Evolutionary conservation across 2,113 vertebrate genomes (phyloP).

Genomic region (Emberiza fucata): DNA sequence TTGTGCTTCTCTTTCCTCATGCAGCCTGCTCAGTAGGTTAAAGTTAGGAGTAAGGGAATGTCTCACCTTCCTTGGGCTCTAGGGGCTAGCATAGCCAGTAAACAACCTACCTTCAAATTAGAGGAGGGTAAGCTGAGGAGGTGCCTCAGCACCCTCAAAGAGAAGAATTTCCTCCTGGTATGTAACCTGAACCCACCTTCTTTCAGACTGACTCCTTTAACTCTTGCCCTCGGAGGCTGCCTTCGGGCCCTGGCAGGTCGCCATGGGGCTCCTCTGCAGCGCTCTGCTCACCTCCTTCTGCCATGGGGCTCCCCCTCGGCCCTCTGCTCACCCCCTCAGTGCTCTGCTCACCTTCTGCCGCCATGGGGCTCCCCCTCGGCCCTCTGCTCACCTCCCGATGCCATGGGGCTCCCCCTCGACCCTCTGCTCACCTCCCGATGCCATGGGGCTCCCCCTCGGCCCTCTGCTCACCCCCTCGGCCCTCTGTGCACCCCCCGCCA

Average conservation of each 20-base stretch:
- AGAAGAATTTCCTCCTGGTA: neutral
- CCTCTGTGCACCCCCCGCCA: accelerated
- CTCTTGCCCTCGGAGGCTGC: accelerated
- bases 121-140: neutral
- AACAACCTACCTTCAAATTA: neutral
- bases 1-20: neutral
- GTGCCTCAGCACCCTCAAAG: neutral
- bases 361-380: accelerated
- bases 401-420: accelerated
- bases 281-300: accelerated
- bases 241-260: accelerated
- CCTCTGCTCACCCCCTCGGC: neutral
- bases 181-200: neutral
- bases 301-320: too few species aligned
- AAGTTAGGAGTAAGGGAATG: neutral
- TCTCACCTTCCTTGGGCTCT: neutral
- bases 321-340: accelerated
- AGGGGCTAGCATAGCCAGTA: neutral
- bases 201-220: too few species aligned
- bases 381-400: accelerated
- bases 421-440: accelerated
- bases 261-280: neutral
- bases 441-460: neutral
- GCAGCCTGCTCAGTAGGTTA: neutral
- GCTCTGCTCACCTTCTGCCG: accelerated